Evolutionary conservation across 2,888 invertebrate genomes (phyloP), one percentile per base, ranked within the genome.

Genomic region (Dicranocentrus wangi): DNA sequence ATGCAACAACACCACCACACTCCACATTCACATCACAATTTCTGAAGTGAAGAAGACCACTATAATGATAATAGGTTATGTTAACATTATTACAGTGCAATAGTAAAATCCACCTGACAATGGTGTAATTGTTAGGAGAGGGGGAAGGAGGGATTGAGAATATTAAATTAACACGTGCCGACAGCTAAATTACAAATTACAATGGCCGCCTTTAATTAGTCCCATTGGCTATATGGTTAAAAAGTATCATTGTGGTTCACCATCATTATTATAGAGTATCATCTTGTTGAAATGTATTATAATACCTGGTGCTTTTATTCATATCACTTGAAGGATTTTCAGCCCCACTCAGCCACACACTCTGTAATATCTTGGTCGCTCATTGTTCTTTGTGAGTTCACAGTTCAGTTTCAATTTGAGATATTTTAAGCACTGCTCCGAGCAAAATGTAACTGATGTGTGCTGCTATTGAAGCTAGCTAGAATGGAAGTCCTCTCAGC

Each of bases 121-220:
- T 77, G 61, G n/a, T 60, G 32, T 70, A 78, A 78, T 78, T 78
- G 69, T 70, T 61, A 25, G 47, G 69, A 58, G 43, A 69, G 21
- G 23, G 53, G 60, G 25, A n/a, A 77, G 71, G 71, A 66, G 78
- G 70, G 70, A 55, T 17, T 73, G 53, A 76, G 82, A 81, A 84
- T 75, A 86, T 85, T 85, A 86, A 86, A 86, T 85, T 86, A 86
- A 85, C 86, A 86, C 86, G 86, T 86, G 86, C 86, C 81, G 86
- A 85, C 85, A 86, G 84, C 78, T 84, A 79, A 77, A 84, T 81
- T 75, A 70, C 73, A 79, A 71, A 73, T 78, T 82, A 84, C 82
- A 85, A 85, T 84, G 82, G 83, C 76, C 76, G 80, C 72, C 84
- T 83, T 86, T 86, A 85, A 86, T 86, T 86, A 86, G 83, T 86